phyloP scores from a whole-genome alignment of 2,888 invertebrate genomes.

The Philonicus albiceps region DNA sequence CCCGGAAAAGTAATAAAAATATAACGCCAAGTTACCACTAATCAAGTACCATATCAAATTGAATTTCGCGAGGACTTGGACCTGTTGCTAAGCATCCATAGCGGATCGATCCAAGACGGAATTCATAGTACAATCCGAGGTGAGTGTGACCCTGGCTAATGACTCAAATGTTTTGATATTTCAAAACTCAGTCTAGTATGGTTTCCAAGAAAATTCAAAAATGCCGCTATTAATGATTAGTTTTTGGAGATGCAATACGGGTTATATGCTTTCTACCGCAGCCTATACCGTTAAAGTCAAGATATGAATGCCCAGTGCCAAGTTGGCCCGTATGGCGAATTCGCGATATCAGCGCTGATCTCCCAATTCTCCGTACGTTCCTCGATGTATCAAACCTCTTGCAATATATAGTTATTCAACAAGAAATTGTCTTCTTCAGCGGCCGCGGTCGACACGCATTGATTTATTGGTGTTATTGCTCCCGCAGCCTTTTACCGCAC shows the following conservation, averaged over 20 bases:
- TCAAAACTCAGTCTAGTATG: neutral
- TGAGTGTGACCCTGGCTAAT: neutral
- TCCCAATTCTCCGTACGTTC: neutral
- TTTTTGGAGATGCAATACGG: neutral
- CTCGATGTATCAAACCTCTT: neutral
- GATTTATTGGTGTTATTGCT: conserved; percentile 1
- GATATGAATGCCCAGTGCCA: neutral
- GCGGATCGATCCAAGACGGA: no score
- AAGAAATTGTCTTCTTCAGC: neutral
- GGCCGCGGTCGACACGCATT: neutral
- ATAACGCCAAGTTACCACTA: no score
- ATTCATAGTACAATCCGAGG: no score
- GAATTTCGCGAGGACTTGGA: no score
- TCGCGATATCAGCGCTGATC: neutral
- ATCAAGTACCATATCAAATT: no score
- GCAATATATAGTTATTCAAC: neutral
- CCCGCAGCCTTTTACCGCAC: neutral
- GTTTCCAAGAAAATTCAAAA: neutral
- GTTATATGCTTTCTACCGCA: neutral
- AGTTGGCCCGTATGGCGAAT: neutral
- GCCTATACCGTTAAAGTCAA: neutral
- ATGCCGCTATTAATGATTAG: neutral
- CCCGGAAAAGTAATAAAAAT: no score
- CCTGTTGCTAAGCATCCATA: no score
- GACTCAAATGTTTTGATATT: neutral